These are phyloP conservation scores for Probaryconus sp. DNA, from an alignment of 1,140 invertebrate species.

Conservation along the genomic window DNA sequence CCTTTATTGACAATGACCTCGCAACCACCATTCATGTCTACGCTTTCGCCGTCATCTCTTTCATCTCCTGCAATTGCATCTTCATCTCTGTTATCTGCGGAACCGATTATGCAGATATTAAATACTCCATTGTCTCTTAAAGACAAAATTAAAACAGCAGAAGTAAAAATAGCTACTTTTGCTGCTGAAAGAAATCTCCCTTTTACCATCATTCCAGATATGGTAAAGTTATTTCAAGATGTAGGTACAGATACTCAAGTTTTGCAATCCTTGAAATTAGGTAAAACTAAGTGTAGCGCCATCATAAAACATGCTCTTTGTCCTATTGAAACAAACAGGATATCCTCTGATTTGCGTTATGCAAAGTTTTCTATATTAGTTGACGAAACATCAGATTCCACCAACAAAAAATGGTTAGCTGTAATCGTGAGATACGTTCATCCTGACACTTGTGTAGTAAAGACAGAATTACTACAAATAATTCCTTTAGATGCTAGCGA, in stretches of 20 bases:
- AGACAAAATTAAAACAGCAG: too few species aligned
- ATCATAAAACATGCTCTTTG: conserved; percentile 12
- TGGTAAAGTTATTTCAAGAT: conserved; percentile 9
- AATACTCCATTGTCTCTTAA: too few species aligned
- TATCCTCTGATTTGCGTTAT: conserved; percentile 6
- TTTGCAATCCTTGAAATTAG: conserved; percentile 1
- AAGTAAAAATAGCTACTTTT: too few species aligned
- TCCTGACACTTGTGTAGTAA: neutral
- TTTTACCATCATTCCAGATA: neutral
- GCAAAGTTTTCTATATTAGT: conserved; percentile 19
- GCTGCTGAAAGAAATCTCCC: conserved; percentile 8
- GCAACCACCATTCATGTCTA: too few species aligned
- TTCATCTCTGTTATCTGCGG: too few species aligned
- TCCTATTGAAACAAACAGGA: neutral
- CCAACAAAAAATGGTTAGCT: neutral
- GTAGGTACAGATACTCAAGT: conserved; percentile 5
- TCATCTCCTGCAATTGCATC: too few species aligned
- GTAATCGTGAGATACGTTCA: neutral
- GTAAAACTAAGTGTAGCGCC: neutral
- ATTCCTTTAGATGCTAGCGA: neutral
- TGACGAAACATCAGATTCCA: neutral
- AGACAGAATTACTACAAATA: conserved; percentile 5
- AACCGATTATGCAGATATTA: too few species aligned
- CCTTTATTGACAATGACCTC: too few species aligned
- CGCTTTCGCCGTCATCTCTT: too few species aligned